phyloP scores from a whole-genome alignment of 1,140 invertebrate species.

The Steinernema khuongi region DNA sequence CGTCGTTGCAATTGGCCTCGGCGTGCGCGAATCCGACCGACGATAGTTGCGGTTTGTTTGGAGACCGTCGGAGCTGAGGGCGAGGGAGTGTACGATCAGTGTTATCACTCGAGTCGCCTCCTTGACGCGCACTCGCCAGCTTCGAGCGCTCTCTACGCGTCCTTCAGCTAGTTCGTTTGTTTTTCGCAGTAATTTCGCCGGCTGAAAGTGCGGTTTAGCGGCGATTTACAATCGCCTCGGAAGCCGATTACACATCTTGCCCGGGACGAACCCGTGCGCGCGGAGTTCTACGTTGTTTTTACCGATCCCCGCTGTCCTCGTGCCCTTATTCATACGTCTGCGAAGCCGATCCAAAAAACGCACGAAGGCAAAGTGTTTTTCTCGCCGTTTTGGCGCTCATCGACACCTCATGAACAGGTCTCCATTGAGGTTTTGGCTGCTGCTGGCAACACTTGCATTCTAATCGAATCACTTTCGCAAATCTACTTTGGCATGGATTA shows the following conservation, averaged over 20 bases:
- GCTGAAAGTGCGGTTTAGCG: background rate
- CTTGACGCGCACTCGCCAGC: background rate
- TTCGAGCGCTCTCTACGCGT: background rate
- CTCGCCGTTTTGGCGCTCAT: background rate
- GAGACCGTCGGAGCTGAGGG: background rate
- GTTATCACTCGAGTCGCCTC: background rate
- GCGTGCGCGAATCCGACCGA: too few species aligned
- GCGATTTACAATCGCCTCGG: conserved; percentile 4
- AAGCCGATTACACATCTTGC: background rate
- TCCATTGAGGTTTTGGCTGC: background rate
- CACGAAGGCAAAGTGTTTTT: background rate
- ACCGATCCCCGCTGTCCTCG: background rate
- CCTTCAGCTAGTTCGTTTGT: background rate
- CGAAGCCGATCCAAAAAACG: too few species aligned
- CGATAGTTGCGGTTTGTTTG: background rate
- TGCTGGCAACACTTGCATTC: background rate
- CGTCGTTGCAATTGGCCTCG: background rate
- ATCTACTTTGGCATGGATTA: conserved; percentile 17
- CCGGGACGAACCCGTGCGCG: background rate
- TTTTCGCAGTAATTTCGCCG: background rate
- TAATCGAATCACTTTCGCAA: conserved; percentile 17
- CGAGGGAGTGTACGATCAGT: conserved; percentile 6
- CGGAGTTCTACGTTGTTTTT: background rate
- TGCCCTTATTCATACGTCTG: background rate
- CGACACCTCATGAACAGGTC: conserved; percentile 4